Evolutionary conservation across 2,113 vertebrate genomes (phyloP).

Genomic region (Neotoma lepida): DNA sequence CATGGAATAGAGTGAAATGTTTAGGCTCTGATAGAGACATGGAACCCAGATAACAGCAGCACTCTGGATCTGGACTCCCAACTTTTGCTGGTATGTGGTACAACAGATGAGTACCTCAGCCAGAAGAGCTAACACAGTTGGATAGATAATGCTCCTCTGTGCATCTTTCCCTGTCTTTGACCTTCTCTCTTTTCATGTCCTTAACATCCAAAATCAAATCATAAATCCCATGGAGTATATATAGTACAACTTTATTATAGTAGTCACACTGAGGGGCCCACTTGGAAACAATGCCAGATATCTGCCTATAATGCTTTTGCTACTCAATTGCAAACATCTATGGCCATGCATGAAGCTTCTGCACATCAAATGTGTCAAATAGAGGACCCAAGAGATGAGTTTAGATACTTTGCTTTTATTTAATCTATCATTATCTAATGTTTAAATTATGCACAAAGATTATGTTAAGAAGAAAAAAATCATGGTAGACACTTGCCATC

Average conservation of each 20-base stretch:
- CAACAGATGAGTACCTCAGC: not conserved
- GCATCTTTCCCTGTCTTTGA: not conserved
- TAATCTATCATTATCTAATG: not conserved
- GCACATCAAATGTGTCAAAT: not conserved
- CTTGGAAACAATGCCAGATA: not conserved
- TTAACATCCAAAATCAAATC: not conserved
- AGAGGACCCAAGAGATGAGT: not conserved
- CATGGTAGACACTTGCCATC: not conserved
- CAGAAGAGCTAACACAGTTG: not conserved
- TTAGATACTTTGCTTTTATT: not conserved
- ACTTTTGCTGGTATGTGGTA: not conserved
- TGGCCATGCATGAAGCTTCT: not conserved
- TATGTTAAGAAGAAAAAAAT: not conserved
- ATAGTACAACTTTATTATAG: not conserved
- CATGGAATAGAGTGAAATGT: not conserved
- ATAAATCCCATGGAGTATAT: not conserved
- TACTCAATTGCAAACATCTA: constrained; percentile 1
- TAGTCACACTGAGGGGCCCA: not conserved
- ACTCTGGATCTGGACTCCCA: not conserved
- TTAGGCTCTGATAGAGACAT: not conserved
- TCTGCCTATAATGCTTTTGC: not conserved
- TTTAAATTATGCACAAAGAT: not conserved
- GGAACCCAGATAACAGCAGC: not conserved
- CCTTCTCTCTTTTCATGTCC: not conserved
- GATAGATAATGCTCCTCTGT: not conserved